Evolutionary conservation across 2,888 invertebrate genomes (phyloP), one percentile per base, ranked within the genome.

Genomic region (Archips xylosteana): DNA sequence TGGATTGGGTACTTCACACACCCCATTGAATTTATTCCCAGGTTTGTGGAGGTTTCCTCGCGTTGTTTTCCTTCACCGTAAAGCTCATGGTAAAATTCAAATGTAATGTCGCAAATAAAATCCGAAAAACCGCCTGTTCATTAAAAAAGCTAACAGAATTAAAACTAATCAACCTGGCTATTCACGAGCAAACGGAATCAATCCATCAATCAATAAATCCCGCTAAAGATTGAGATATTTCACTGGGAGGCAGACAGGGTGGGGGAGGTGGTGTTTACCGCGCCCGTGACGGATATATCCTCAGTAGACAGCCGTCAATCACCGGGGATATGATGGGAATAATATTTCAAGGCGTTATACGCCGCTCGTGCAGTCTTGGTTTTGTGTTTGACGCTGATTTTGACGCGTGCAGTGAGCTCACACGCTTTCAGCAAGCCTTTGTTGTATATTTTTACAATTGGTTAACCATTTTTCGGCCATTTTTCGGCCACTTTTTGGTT

Each of bases 151-250:
- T 67, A 64, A 70, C 34, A 54, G 66, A 66, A 69, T 76, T 49
- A 63, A 63, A 71, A 73, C 76, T 75, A 69, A 77, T 75, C 76
- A 71, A 75, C 54, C 42, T 64, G 61, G 15, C 74, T 76, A 78
- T 77, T 78, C 75, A 77, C 76, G 70, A 74, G 76, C 73, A 69
- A 75, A 75, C 79, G 80, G 85, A 88, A 91, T 92, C 91, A 89
- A 92, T 92, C 92, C 88, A 92, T 92, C 92, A 92, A 92, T 93
- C 92, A 92, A 92, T 92, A 92, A 90, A 90, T 90, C 90, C 88
- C 81, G 88, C 88, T 89, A 89, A 92, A 93, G 93, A 94, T 94
- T 94, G 92, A 94, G 94, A 94, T 93, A 91, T 93, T 89, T 90
- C 86, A 86, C 86, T 87, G 80, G 81, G 86, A 82, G 85, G 80